A percentile compares a stretch with the other conserved stretches of the same genome.
These are phyloP conservation scores for Diadema setosum DNA, from an alignment of 35 echinoderm and acorn worm species.

Conservation along the genomic window DNA sequence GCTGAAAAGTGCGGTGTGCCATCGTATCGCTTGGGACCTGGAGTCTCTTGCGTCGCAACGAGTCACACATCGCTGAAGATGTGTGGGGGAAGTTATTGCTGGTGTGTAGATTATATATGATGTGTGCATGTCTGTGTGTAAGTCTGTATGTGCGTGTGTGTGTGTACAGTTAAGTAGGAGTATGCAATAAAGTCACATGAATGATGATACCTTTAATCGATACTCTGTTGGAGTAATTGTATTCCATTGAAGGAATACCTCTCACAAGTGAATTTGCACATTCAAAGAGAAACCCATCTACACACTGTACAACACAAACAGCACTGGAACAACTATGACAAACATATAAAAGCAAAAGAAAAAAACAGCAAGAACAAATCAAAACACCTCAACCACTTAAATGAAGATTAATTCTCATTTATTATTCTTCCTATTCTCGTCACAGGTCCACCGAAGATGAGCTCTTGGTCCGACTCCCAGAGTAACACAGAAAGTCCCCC, in stretches of 20 bases:
- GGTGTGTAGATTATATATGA: too few species aligned
- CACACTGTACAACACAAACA: not conserved
- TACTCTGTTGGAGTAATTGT: not conserved
- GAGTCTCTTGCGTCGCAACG: too few species aligned
- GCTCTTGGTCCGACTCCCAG: slow-evolving; percentile 10
- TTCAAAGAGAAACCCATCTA: not conserved
- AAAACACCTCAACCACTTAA: too few species aligned
- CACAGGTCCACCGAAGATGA: not conserved
- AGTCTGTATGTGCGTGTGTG: not conserved
- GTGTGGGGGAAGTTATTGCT: too few species aligned
- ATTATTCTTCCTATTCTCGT: not conserved
- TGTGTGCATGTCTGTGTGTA: not conserved
- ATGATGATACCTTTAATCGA: not conserved
- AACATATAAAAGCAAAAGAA: too few species aligned
- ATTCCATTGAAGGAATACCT: not conserved
- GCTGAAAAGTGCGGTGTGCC: too few species aligned
- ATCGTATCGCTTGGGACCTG: too few species aligned
- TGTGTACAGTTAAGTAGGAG: not conserved
- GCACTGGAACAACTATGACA: not conserved
- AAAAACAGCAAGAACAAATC: too few species aligned
- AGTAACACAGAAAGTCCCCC: slow-evolving; percentile 51
- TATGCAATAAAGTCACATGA: too few species aligned
- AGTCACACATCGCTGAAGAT: too few species aligned
- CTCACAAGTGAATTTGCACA: too few species aligned
- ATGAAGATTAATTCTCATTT: not conserved